phyloP scores from a whole-genome alignment of 1,140 invertebrate genomes.

The Diploscapter pachys region DNA sequence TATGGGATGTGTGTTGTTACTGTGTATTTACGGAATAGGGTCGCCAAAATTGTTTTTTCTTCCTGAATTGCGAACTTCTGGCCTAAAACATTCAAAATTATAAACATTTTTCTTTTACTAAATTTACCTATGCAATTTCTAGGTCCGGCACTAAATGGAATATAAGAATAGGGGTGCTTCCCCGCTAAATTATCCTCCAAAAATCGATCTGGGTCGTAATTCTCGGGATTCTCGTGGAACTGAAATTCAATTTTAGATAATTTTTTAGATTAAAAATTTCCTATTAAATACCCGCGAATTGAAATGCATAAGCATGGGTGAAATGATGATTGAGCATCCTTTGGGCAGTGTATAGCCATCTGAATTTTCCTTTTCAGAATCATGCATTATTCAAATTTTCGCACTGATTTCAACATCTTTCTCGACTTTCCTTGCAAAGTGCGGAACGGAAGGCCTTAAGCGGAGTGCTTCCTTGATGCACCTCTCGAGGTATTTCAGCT shows the following conservation, averaged over 20 bases:
- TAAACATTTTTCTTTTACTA: neutral
- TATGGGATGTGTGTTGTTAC: slow-evolving; percentile 60
- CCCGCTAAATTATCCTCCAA: slow-evolving; percentile 71
- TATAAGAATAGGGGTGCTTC: slow-evolving; percentile 60
- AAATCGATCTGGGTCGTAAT: slow-evolving; percentile 87
- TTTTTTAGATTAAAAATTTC: slow-evolving; percentile 63
- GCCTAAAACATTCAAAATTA: slow-evolving; percentile 58
- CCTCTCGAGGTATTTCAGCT: slow-evolving; percentile 79
- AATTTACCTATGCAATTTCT: slow-evolving; percentile 61
- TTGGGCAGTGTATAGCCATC: slow-evolving; percentile 51
- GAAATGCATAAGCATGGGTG: slow-evolving; percentile 60
- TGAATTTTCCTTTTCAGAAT: slow-evolving; percentile 17
- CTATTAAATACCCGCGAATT: slow-evolving; percentile 56
- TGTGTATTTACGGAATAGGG: slow-evolving; percentile 76
- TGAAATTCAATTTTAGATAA: slow-evolving; percentile 68
- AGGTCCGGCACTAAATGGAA: slow-evolving; percentile 60
- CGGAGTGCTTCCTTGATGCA: slow-evolving; percentile 78
- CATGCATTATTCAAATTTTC: neutral
- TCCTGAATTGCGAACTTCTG: slow-evolving; percentile 81
- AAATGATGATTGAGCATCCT: slow-evolving; percentile 55
- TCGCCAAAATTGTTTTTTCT: slow-evolving; percentile 79
- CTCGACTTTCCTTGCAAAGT: slow-evolving; percentile 72
- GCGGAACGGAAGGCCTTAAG: slow-evolving; percentile 64
- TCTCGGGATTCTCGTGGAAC: slow-evolving; percentile 76
- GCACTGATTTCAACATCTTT: slow-evolving; percentile 67